Evolutionary conservation across 2,888 invertebrate genomes (phyloP).

Genomic region (Eledone cirrhosa): DNA sequence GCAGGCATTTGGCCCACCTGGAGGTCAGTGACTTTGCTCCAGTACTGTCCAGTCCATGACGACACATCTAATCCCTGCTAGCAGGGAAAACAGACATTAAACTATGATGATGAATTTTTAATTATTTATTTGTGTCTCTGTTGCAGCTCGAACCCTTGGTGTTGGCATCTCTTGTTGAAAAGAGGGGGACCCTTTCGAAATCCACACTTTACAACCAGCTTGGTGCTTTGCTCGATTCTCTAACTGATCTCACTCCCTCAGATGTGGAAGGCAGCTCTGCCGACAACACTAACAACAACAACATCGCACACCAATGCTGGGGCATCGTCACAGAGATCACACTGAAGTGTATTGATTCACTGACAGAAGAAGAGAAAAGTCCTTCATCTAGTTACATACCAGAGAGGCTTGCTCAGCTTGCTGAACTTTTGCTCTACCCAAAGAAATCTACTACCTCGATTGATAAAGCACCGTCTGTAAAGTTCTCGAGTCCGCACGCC

Average conservation of each 20-base stretch:
- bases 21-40: too few species aligned
- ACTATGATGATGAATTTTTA: too few species aligned
- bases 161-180: conserved; percentile 54
- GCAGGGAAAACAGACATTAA: too few species aligned
- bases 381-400: background rate
- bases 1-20: too few species aligned
- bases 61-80: too few species aligned
- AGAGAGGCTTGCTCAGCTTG: too few species aligned
- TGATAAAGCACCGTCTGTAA: too few species aligned
- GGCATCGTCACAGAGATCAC: conserved; percentile 30
- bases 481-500: too few species aligned
- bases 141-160: conserved; percentile 58
- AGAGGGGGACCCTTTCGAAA: conserved; percentile 44
- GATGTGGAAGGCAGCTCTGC: background rate
- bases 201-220: conserved; percentile 49
- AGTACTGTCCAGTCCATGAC: too few species aligned
- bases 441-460: too few species aligned
- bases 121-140: conserved; percentile 14
- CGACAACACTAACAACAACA: background rate
- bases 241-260: background rate
- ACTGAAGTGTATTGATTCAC: conserved; percentile 1
- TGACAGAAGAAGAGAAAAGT: background rate
- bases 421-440: too few species aligned
- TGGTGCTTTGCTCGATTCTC: conserved; percentile 38
- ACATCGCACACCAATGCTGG: conserved; percentile 30